A percentile compares a stretch with the other conserved stretches of the same genome.
Conservation (phyloP, 2,797 vertebrate species). For the Simalia tracyae region DNA sequence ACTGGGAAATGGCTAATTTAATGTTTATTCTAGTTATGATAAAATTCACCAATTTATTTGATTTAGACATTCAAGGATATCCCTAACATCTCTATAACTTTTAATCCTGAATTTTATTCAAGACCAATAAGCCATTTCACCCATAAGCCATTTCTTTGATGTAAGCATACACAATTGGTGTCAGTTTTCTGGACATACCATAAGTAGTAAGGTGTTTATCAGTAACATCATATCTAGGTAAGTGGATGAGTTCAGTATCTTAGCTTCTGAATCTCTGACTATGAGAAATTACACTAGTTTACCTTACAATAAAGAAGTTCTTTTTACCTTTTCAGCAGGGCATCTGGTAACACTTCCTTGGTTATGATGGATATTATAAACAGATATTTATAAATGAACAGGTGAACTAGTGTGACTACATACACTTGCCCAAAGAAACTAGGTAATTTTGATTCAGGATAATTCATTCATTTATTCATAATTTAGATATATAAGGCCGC, state of each 20-base stretch:
- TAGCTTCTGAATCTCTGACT: slow-evolving; percentile 25
- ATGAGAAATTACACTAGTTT: slow-evolving; percentile 39
- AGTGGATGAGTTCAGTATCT: slow-evolving; percentile 36
- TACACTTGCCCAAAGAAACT: not conserved
- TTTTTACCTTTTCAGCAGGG: slow-evolving; percentile 31
- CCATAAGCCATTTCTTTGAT: slow-evolving; percentile 51
- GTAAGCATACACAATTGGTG: slow-evolving; percentile 33
- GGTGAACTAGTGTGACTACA: not conserved
- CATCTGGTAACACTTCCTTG: not conserved
- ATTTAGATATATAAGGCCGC: no score
- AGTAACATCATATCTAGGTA: slow-evolving; percentile 38
- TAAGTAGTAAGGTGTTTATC: slow-evolving; percentile 45
- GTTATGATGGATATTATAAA: not conserved
- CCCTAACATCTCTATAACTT: not conserved
- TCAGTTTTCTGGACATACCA: slow-evolving; percentile 43
- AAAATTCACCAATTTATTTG: not conserved
- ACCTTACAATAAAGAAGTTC: slow-evolving; percentile 34
- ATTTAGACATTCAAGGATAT: not conserved
- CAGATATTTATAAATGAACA: not conserved
- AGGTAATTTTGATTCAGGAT: not conserved
- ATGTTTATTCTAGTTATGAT: not conserved
- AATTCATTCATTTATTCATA: not conserved
- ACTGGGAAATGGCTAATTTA: not conserved
- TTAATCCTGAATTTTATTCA: not conserved
- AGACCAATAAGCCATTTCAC: not conserved